Percentiles rank a stretch among this genome's conserved stretches.
phyloP scores from a whole-genome alignment of 2,113 vertebrate species.

The Syngnathus floridae region DNA sequence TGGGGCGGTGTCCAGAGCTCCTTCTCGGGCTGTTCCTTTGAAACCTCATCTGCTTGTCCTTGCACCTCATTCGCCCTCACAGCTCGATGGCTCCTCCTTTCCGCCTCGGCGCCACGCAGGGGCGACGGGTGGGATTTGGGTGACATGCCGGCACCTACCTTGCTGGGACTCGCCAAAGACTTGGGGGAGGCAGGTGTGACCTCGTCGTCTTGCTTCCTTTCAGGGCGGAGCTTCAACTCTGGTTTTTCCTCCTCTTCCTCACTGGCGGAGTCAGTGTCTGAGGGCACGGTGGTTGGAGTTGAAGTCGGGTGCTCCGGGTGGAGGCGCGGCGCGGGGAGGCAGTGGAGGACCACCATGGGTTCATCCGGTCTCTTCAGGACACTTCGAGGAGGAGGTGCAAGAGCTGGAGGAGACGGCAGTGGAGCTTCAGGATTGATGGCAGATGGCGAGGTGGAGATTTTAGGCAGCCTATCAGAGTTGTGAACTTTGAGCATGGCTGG shows the following conservation, averaged over 20 bases:
- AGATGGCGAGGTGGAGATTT: not conserved
- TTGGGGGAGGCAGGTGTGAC: conserved; percentile 42
- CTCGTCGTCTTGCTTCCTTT: conserved; percentile 76
- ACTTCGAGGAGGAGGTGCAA: conserved; percentile 48
- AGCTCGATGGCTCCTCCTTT: conserved; percentile 24
- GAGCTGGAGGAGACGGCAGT: conserved; percentile 29
- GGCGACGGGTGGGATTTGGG: conserved; percentile 18
- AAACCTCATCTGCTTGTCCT: not conserved
- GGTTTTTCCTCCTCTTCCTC: conserved; percentile 72
- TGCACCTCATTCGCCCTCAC: conserved; percentile 13
- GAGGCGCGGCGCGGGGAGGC: conserved; percentile 42
- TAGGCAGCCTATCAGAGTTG: conserved; percentile 28
- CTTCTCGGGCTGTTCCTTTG: conserved; percentile 39
- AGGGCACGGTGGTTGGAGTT: conserved; percentile 69
- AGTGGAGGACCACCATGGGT: conserved; percentile 62
- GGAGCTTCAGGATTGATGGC: not conserved
- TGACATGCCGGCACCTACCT: conserved; percentile 37
- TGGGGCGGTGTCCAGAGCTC: conserved; percentile 72
- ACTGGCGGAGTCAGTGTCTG: conserved; percentile 75
- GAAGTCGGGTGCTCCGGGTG: conserved; percentile 49
- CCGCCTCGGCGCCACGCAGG: conserved; percentile 56
- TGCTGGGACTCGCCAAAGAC: conserved; percentile 28
- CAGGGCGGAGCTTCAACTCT: conserved; percentile 71
- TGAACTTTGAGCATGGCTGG: conserved; percentile 82
- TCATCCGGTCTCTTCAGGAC: conserved; percentile 56